Evolutionary conservation across 1,140 invertebrate genomes (phyloP), one percentile per base, ranked within the genome.

Genomic region (Sminthurides bifidus): DNA sequence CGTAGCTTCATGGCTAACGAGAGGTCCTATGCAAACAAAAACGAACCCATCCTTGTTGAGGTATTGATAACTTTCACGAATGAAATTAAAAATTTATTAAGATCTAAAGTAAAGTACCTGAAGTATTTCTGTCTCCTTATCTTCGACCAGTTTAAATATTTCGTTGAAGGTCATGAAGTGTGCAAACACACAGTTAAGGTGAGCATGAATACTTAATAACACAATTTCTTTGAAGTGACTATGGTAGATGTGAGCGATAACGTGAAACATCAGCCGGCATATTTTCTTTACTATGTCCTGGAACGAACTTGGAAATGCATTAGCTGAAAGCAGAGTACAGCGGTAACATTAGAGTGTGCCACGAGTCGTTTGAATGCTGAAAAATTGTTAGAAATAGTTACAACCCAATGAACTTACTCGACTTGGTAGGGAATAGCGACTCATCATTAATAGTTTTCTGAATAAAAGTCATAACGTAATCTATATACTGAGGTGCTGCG

Each of bases 361-460:
- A 53, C 31, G n/a, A 52, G 14, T 40, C 15, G 21, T 38, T n/a
- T 30, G 49, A 55, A 44, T 5, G 30, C 8, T 14, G 19, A 49
- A 27, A 41, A 48, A 26, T 38, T 14, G n/a, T 21, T 17, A n/a
- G 26, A 54, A 44, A 27, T 33, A 23, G 23, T 17, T 46, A 48
- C 44, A 29, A 15, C n/a, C n/a, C n/a, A 19, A 10, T 45, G 17
- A n/a, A 38, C 75, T 82, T 76, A 92, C 92, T 92, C 76, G 92
- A 95, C 81, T 97, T 97, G 67, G 92, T 96, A 74, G 93, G 93
- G 79, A 97, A 98, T 71, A 94, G 82, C 68, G 81, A 81, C 78
- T 97, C 92, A 75, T 98, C 92, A 74, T 85, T 92, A 73, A 97
- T 84, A 65, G 89, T 93, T 76, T 92, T 92, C 73, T 97, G 92